These are phyloP conservation scores for Micrasema minimum DNA, from an alignment of 1,140 invertebrate species.

Conservation along the genomic window DNA sequence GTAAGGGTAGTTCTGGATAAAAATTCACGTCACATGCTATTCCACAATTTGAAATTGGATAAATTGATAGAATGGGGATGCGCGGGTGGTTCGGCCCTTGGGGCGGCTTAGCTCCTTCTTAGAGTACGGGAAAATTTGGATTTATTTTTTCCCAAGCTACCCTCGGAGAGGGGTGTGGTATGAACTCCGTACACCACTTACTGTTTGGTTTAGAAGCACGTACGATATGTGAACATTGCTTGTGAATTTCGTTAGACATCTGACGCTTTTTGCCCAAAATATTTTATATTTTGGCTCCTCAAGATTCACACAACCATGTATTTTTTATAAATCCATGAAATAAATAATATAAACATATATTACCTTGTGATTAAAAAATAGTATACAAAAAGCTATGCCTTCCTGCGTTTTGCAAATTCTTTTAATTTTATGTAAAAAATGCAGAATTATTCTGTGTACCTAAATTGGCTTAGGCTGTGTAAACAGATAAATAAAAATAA, in stretches of 20 bases:
- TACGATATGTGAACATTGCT: constrained; percentile 52
- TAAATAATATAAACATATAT: no score
- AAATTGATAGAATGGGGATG: constrained; percentile 52
- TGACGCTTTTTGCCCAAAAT: constrained; percentile 47
- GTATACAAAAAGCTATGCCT: no score
- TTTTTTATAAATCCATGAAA: no score
- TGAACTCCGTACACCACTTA: constrained; percentile 14
- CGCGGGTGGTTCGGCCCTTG: constrained; percentile 20
- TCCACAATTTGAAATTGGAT: constrained; percentile 54
- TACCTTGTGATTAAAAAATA: no score
- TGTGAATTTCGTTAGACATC: constrained; percentile 51
- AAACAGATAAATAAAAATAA: no score
- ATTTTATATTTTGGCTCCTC: no score
- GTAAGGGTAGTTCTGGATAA: constrained; percentile 41
- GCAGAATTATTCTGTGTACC: no score
- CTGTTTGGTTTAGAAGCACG: constrained; percentile 51
- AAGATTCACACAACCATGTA: no score
- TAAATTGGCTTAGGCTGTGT: no score
- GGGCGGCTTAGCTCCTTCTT: constrained; percentile 27
- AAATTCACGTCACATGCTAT: constrained; percentile 53
- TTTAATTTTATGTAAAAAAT: no score
- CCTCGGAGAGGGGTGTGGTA: constrained; percentile 27
- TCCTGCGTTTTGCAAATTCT: no score
- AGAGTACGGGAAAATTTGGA: constrained; percentile 44
- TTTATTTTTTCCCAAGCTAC: constrained; percentile 43